Conservation (phyloP, 37 sponge, comb jelly and placozoan genomes). For the Aplysina aerophoba region DNA sequence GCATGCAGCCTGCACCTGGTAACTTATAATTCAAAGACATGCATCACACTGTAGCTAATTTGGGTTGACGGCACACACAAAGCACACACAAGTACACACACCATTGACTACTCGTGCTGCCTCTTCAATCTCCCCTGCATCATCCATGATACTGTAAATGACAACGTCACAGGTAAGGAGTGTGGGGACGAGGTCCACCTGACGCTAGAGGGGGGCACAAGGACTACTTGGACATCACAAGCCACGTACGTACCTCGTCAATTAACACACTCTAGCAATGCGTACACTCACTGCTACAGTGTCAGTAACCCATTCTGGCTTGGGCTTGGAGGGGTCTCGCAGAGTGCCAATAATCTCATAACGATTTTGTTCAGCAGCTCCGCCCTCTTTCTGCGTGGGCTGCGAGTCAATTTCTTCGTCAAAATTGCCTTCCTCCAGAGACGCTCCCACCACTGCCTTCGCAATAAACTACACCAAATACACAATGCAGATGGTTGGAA, state of each 20-base stretch:
- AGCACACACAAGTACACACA: conserved; percentile 17
- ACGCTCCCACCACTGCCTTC: conserved; percentile 62
- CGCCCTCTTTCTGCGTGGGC: neutral
- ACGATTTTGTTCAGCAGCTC: conserved; percentile 9
- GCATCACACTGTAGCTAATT: no score
- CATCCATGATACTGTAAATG: conserved; percentile 74
- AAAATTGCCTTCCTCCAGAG: conserved; percentile 43
- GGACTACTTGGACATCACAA: neutral
- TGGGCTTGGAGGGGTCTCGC: conserved; percentile 32
- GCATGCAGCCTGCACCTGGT: no score
- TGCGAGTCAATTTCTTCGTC: conserved; percentile 51
- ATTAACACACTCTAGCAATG: no score
- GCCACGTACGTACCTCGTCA: no score
- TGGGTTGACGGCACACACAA: no score
- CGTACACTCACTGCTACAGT: conserved; percentile 44
- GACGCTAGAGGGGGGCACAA: neutral
- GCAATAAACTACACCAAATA: conserved; percentile 46
- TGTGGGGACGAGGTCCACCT: conserved; percentile 63
- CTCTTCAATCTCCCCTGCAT: conserved; percentile 68
- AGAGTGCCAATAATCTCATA: conserved; percentile 89
- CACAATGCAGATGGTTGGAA: neutral
- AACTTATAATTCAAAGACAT: no score
- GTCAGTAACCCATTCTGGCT: conserved; percentile 71
- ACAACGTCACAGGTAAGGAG: conserved; percentile 86
- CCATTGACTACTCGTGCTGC: conserved; percentile 77